phyloP scores from a whole-genome alignment of 2,888 invertebrate species.

The Nycteola revayana region DNA sequence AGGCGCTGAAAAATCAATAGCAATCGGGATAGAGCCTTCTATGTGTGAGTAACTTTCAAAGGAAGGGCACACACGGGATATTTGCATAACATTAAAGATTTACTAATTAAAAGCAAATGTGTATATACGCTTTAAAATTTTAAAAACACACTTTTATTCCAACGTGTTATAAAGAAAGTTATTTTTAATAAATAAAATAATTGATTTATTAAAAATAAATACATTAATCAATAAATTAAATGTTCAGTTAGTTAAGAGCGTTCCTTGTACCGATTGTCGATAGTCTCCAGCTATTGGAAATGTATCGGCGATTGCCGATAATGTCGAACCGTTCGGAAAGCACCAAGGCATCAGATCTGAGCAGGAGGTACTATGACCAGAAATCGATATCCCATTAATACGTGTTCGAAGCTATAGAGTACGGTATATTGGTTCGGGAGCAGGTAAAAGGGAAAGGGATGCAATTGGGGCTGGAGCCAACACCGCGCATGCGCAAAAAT shows the following conservation, averaged over 20 bases:
- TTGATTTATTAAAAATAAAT: background rate
- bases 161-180: background rate
- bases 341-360: slow-evolving; percentile 70
- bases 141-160: too few relatives aligned
- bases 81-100: too few relatives aligned
- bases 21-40: background rate
- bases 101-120: too few relatives aligned
- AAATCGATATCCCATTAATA: slow-evolving; percentile 79
- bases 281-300: slow-evolving; percentile 57
- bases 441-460: slow-evolving; percentile 57
- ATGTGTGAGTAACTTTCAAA: too few relatives aligned
- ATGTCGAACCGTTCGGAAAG: slow-evolving; percentile 81
- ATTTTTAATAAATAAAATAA: slow-evolving; percentile 2
- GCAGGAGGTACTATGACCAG: slow-evolving; percentile 67
- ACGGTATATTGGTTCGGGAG: slow-evolving; percentile 59
- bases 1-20: slow-evolving; percentile 38
- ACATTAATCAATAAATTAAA: background rate
- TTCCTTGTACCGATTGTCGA: slow-evolving; percentile 37
- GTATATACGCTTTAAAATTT: too few relatives aligned
- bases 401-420: slow-evolving; percentile 64
- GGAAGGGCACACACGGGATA: too few relatives aligned
- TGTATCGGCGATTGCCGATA: slow-evolving; percentile 80
- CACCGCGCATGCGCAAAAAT: slow-evolving; percentile 22
- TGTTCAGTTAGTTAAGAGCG: slow-evolving; percentile 8
- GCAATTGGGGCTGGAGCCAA: slow-evolving; percentile 17